Conservation (phyloP, 2,113 vertebrate species). For the Irena cyanogastra region DNA sequence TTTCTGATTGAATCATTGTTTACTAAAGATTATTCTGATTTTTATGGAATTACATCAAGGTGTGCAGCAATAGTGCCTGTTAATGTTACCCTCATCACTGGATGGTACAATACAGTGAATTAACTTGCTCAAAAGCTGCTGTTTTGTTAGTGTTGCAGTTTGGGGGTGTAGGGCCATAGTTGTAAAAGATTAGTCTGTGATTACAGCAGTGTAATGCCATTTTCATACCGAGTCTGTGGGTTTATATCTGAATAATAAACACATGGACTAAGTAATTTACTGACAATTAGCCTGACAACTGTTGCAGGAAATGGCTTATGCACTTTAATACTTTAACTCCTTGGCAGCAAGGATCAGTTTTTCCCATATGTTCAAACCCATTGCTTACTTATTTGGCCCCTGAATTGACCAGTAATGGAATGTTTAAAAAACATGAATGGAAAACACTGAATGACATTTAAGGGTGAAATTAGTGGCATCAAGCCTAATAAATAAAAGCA, state of each 20-base stretch:
- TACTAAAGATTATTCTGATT: not conserved
- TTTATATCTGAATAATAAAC: slow-evolving; percentile 52
- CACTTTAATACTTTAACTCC: slow-evolving; percentile 51
- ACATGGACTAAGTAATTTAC: slow-evolving; percentile 28
- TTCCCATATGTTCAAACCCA: not conserved
- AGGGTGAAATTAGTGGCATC: not conserved
- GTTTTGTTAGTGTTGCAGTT: not conserved
- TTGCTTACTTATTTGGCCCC: not conserved
- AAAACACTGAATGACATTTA: not conserved
- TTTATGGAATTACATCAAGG: not conserved
- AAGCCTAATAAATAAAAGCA: not conserved
- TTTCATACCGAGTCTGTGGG: not conserved
- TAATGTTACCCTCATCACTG: not conserved
- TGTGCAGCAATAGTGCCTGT: not conserved
- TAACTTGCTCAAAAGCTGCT: not conserved
- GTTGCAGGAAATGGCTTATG: slow-evolving; percentile 39
- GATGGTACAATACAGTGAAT: not conserved
- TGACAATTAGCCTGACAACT: slow-evolving; percentile 54
- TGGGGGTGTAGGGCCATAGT: not conserved
- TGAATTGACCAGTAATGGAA: not conserved
- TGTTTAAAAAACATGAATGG: not conserved
- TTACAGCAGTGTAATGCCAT: not conserved
- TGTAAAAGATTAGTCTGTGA: slow-evolving; percentile 16
- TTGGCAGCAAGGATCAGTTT: slow-evolving; percentile 27
- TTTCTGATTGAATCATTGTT: not conserved